Percentiles rank a stretch among this genome's conserved stretches.
These are phyloP conservation scores for Drosophila borborema DNA, from an alignment of 2,888 invertebrate genomes.

Conservation along the genomic window DNA sequence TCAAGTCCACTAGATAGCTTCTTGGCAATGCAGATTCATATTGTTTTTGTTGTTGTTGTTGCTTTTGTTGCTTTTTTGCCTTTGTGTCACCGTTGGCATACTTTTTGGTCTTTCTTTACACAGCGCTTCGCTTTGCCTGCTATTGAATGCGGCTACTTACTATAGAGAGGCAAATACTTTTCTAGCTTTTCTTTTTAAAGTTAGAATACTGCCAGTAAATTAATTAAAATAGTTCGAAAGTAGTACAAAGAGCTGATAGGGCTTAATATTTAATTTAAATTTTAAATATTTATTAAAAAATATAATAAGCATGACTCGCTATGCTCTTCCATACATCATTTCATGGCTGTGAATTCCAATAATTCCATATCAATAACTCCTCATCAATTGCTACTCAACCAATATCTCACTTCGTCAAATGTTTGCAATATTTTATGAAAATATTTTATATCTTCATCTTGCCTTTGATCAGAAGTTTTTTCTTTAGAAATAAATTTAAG, in stretches of 20 bases:
- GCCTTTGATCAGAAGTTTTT: not conserved
- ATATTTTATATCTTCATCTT: too few relatives aligned
- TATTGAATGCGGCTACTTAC: constrained; percentile 11
- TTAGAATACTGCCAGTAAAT: not conserved
- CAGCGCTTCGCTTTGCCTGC: constrained; percentile 17
- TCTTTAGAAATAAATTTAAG: not conserved
- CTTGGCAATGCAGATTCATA: constrained; percentile 35
- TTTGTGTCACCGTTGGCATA: constrained; percentile 12
- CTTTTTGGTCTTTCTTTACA: constrained; percentile 1
- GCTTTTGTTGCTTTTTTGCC: not conserved
- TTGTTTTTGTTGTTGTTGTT: not conserved
- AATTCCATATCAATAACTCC: too few relatives aligned
- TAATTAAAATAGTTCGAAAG: constrained; percentile 10
- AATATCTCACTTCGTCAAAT: too few relatives aligned
- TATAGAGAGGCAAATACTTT: not conserved
- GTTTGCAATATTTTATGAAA: too few relatives aligned
- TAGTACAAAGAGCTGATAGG: too few relatives aligned
- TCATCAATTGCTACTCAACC: too few relatives aligned
- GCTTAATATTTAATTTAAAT: not conserved
- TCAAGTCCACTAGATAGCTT: constrained; percentile 70
- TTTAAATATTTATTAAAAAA: too few relatives aligned
- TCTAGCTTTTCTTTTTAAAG: not conserved
- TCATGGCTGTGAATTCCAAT: too few relatives aligned
- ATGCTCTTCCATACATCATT: too few relatives aligned
- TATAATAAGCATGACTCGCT: too few relatives aligned